phyloP scores from a whole-genome alignment of 2,113 vertebrate genomes.

The pig (Sus scrofa) region T2T-Sscrofa CM000825.6:67718001-67718500 shows the following conservation, averaged over 20 bases:
- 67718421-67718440: not conserved
- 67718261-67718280: too few species aligned
- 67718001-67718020: not conserved
- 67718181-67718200: not conserved
- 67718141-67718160: not conserved
- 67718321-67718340: not conserved
- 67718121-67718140: not conserved
- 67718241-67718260: not conserved
- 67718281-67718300: rapidly evolving
- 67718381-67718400: too few species aligned
- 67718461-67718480: not conserved
- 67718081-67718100: not conserved
- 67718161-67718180: not conserved
- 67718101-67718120: not conserved
- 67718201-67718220: not conserved
- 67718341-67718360: not conserved
- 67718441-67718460: not conserved
- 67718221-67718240: not conserved
- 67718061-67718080: not conserved
- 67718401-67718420: not conserved
- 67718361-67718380: too few species aligned
- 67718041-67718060: not conserved
- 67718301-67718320: not conserved
- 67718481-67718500: not conserved
- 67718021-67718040: not conserved